A percentile compares a stretch with the other conserved stretches of the same genome.
phyloP scores from a whole-genome alignment of 2,113 vertebrate species.

The Cyprinodon variegatus region DNA sequence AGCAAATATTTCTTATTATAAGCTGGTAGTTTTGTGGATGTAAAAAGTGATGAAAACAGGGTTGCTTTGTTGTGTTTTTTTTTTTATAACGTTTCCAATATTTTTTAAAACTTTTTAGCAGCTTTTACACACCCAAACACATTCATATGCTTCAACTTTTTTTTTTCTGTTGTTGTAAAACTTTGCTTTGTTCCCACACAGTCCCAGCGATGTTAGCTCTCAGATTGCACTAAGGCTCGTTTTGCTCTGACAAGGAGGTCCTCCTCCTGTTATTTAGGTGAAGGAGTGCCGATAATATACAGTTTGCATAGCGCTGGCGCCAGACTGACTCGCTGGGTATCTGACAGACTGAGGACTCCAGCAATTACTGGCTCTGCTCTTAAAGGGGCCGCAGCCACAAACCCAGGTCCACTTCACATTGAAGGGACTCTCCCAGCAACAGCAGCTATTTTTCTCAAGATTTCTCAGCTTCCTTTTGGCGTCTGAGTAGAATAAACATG shows the following conservation, averaged over 20 bases:
- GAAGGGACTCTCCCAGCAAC: constrained; percentile 26
- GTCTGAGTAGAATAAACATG: not conserved
- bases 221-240: constrained; percentile 78
- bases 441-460: constrained; percentile 2
- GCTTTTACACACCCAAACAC: constrained; percentile 50
- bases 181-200: constrained; percentile 63
- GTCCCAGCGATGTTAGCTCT: constrained; percentile 83
- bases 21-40: not conserved
- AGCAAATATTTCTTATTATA: not conserved
- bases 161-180: constrained; percentile 34
- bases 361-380: constrained; percentile 82
- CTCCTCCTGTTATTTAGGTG: constrained; percentile 85
- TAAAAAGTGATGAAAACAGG: not conserved
- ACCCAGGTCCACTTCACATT: constrained; percentile 46
- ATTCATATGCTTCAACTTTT: constrained; percentile 5
- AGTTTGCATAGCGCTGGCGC: constrained; percentile 92
- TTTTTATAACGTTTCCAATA: constrained; percentile 10
- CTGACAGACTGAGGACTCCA: constrained; percentile 83
- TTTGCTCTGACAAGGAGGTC: constrained; percentile 79
- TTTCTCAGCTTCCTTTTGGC: not conserved
- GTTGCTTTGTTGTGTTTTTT: not conserved
- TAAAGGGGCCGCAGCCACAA: constrained; percentile 84
- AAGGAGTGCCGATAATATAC: constrained; percentile 92
- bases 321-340: constrained; percentile 88
- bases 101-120: constrained; percentile 22